phyloP scores from a whole-genome alignment of 37 sponge, comb jelly and placozoan genomes.

The Cladorhizidae sp. region DNA sequence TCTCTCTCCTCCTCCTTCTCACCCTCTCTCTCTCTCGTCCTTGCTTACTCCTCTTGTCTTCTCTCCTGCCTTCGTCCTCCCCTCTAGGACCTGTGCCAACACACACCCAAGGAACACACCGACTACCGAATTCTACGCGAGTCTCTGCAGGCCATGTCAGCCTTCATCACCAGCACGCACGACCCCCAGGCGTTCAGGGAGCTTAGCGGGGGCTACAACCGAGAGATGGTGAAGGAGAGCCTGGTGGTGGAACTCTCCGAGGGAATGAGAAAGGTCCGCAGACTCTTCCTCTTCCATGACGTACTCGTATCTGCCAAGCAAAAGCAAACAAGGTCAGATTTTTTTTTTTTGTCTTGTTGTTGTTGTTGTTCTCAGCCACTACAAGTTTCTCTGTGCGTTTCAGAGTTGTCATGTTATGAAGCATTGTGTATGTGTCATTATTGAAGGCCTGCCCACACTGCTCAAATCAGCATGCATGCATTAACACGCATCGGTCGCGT shows the following conservation, averaged over 20 bases:
- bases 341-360: too few relatives aligned
- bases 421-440: too few relatives aligned
- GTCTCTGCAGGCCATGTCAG: slow-evolving; percentile 80
- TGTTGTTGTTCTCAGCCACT: too few relatives aligned
- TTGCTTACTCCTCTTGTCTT: background rate
- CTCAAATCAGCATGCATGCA: too few relatives aligned
- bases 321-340: slow-evolving; percentile 57
- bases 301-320: slow-evolving; percentile 82
- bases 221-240: slow-evolving; percentile 78
- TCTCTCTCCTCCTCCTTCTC: background rate
- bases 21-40: background rate
- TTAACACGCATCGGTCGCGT: too few relatives aligned
- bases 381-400: too few relatives aligned
- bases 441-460: too few relatives aligned
- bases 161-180: slow-evolving; percentile 85
- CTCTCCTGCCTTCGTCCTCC: background rate
- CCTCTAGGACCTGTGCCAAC: slow-evolving; percentile 81
- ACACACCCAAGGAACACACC: slow-evolving; percentile 73
- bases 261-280: slow-evolving; percentile 68
- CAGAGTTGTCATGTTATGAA: too few relatives aligned
- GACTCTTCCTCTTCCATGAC: slow-evolving; percentile 83
- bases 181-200: slow-evolving; percentile 79
- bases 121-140: slow-evolving; percentile 68
- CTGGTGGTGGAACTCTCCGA: slow-evolving; percentile 80
- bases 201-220: slow-evolving; percentile 78